Conservation (phyloP, 2,888 invertebrate species). For the Lepetodrilus schrolli region DNA sequence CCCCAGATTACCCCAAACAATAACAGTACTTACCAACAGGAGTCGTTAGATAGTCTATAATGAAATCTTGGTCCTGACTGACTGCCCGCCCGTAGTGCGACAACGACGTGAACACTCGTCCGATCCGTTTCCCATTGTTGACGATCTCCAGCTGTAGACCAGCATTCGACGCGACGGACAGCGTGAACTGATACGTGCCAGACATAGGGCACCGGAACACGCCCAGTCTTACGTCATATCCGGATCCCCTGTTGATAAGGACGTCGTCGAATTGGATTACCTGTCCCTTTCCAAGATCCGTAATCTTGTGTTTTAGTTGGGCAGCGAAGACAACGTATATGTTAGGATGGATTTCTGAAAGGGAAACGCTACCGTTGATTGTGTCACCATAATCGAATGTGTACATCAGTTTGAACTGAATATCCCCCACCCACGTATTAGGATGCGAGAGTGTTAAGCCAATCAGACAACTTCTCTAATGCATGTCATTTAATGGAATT, state of each 20-base stretch:
- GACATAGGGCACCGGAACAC: slow-evolving; percentile 15
- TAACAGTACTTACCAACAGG: too few relatives aligned
- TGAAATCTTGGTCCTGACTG: too few relatives aligned
- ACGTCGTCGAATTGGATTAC: slow-evolving; percentile 21
- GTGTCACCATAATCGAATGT: too few relatives aligned
- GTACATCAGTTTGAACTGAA: too few relatives aligned
- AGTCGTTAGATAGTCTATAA: too few relatives aligned
- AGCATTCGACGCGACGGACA: neutral
- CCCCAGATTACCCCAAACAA: too few relatives aligned
- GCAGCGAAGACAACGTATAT: slow-evolving; percentile 7
- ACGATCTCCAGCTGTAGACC: slow-evolving; percentile 22
- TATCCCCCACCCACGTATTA: too few relatives aligned
- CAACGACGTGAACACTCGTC: neutral
- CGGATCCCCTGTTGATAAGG: slow-evolving; percentile 11
- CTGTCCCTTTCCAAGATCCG: neutral
- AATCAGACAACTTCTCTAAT: too few relatives aligned
- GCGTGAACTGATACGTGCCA: neutral
- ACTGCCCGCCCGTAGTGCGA: neutral
- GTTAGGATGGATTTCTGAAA: too few relatives aligned
- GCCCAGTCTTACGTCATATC: slow-evolving; percentile 19
- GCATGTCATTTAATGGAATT: too few relatives aligned
- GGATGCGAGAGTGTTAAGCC: too few relatives aligned
- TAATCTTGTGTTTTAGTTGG: neutral
- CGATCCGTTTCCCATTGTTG: neutral
- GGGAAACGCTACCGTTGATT: too few relatives aligned